Evolutionary conservation across 2,888 invertebrate genomes (phyloP), one percentile per base, ranked within the genome.

Genomic region (Nemapogon koenigi): DNA sequence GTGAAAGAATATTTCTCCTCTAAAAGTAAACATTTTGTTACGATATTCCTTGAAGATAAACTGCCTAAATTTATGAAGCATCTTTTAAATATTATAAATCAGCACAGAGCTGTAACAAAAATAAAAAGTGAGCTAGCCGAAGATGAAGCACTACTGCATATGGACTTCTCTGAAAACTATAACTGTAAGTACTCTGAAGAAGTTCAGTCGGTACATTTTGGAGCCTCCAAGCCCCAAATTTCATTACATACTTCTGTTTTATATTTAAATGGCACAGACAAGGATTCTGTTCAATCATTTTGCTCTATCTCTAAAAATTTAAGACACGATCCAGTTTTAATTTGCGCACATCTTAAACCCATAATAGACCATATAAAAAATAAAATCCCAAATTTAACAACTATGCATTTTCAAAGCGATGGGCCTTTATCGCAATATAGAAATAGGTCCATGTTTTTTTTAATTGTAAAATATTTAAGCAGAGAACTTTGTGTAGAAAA

Each of bases 131-230:
- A 22, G 7, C 10, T 22, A 10, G 10, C 6, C 30, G 31, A 28
- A 19, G 40, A 36, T 17, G 45, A 45, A 35, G 35, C 40, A 11
- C 28, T 43, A 11, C 37, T 46, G 39, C 46, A 46, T 32, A 37
- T 43, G 25, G 42, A 43, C 30, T 45, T 41, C 37, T 35, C 32
- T 14, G 43, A 45, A 37, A 45, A 45, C 29, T 45, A 45, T 41
- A 29, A 33, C 17, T 45, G 42, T 31, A 45, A 45, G 25, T 46
- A 46, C 38, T 35, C 41, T 29, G 38, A 42, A 16, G 47, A 49
- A 37, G 42, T 46, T 16, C 47, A 49, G 36, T 40, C 45, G 15
- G 41, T 43, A 10, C 48, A 49, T 37, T 49, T 49, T 39, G 46
- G 49, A 16, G 46, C 44, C 33, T 41, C n/a, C n/a, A 43, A 46